phyloP scores from a whole-genome alignment of 1,140 invertebrate genomes.

The Ips nitidus region DNA sequence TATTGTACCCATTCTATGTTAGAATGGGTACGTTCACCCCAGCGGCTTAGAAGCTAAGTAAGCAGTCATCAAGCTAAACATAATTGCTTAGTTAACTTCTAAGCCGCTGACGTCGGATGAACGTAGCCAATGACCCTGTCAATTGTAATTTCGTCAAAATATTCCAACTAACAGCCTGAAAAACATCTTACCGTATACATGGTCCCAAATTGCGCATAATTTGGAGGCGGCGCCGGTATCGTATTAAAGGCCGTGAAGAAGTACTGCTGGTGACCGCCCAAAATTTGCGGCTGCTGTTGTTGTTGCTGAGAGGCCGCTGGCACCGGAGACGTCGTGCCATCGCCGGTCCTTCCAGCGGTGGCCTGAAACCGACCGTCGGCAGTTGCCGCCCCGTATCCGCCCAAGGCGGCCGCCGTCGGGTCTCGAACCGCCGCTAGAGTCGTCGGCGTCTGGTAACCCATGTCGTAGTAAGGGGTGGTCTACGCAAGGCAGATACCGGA shows the following conservation, averaged over 20 bases:
- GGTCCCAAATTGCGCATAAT: constrained; percentile 65
- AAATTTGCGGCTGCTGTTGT: constrained; percentile 56
- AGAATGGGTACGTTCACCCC: no score
- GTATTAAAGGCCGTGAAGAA: constrained; percentile 45
- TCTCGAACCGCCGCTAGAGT: constrained; percentile 62
- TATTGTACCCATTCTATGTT: no score
- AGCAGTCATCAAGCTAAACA: no score
- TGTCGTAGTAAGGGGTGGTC: constrained; percentile 65
- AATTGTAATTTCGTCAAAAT: no score
- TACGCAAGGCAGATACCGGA: constrained; percentile 37
- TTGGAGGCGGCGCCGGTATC: constrained; percentile 62
- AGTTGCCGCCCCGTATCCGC: constrained; percentile 68
- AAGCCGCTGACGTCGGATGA: no score
- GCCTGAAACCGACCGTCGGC: constrained; percentile 70
- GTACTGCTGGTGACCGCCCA: constrained; percentile 53
- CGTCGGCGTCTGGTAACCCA: constrained; percentile 66
- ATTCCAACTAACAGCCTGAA: no score
- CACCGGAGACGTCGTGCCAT: constrained; percentile 81
- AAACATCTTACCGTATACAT: constrained; percentile 39
- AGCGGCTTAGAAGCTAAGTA: no score
- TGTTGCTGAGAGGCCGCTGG: constrained; percentile 49
- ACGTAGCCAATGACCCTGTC: no score
- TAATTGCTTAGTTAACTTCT: no score
- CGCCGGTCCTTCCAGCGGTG: constrained; percentile 57
- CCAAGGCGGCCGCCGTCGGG: constrained; percentile 57